phyloP scores from a whole-genome alignment of 2,797 vertebrate species.

The Philypnodon macrostomus region DNA sequence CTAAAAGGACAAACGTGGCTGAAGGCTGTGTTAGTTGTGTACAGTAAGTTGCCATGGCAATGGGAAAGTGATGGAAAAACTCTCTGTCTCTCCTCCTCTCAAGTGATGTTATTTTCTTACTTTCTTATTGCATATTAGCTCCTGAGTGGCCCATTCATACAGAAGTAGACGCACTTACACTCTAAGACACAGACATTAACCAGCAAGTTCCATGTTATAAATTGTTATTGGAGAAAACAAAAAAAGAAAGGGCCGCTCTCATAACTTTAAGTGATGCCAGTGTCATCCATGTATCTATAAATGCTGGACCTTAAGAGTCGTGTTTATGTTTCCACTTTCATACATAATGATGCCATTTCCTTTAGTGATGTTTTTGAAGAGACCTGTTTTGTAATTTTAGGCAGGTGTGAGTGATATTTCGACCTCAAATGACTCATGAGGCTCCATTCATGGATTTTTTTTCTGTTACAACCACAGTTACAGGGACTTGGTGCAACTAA shows the following conservation, averaged over 20 bases:
- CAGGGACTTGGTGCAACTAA: neutral
- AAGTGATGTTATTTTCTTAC: slow-evolving; percentile 31
- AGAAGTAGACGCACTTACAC: slow-evolving; percentile 12
- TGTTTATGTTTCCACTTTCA: too few relatives aligned
- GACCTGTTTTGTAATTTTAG: slow-evolving; percentile 27
- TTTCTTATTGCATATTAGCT: slow-evolving; percentile 39
- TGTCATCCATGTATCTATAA: slow-evolving; percentile 21
- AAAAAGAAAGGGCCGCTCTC: slow-evolving; percentile 5
- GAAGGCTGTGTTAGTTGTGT: slow-evolving; percentile 47
- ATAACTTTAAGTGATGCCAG: neutral
- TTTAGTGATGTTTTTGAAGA: slow-evolving; percentile 14
- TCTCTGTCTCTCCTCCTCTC: slow-evolving; percentile 29
- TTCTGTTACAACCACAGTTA: neutral
- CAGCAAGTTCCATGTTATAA: slow-evolving; percentile 40
- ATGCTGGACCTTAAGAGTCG: too few relatives aligned
- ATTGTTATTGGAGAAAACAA: slow-evolving; percentile 36
- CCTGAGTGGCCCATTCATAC: slow-evolving; percentile 28
- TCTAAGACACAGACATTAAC: slow-evolving; percentile 42
- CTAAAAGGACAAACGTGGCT: slow-evolving; percentile 34
- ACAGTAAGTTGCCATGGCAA: slow-evolving; percentile 40
- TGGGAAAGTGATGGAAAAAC: slow-evolving; percentile 45
- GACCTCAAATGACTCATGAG: neutral
- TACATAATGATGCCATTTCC: too few relatives aligned
- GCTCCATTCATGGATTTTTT: neutral
- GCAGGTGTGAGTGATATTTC: slow-evolving; percentile 12